Evolutionary conservation across 1,140 invertebrate species (phyloP), one percentile per base, ranked within the genome.

Genomic region (Ceratina australensis): DNA sequence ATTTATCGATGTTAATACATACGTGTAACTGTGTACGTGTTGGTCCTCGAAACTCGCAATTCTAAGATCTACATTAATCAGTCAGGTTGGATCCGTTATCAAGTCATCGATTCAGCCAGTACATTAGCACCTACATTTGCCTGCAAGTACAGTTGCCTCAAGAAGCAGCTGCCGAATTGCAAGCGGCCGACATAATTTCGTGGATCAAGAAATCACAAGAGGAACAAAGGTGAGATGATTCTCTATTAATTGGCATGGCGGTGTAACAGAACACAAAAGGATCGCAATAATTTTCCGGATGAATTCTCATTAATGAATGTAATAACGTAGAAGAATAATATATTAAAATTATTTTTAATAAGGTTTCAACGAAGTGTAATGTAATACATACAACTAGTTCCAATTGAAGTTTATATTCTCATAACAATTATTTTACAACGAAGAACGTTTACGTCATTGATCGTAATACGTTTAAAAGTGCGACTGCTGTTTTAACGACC

Each of bases 111-210:
- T 49, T 24, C 12, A 83, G 24, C 68, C 69, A 75, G 12, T 47
- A 63, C 69, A 80, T 84, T 10, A 90, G 26, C 12, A 90, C 86
- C 26, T 86, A 63, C n/a, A 89, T 61, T 26, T 89, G 87, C 0
- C 86, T 87, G 33, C 86, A 89, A 12, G 67, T 76, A 63, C 89
- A 89, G 8, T n/a, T n/a, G 82, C 78, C 0, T 84, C 84, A 47
- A 90, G n/a, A 84, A 3, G 82, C 28, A 8, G 86, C 86, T 0
- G 75, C 83, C 10, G 89, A 49, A 26, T 78, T 79, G 65, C 87
- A 88, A 2, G 79, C 59, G 0, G 50, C 82, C 4, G 84, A 50
- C 0, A 74, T 59, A 0, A 87, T 50, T 0, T 78, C 80, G 57
- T 89, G 86, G 83, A 33, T 81, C 87, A 81, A 2, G 89, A 87